Conservation (phyloP, 2,113 vertebrate genomes). For the Procavia capensis region DNA sequence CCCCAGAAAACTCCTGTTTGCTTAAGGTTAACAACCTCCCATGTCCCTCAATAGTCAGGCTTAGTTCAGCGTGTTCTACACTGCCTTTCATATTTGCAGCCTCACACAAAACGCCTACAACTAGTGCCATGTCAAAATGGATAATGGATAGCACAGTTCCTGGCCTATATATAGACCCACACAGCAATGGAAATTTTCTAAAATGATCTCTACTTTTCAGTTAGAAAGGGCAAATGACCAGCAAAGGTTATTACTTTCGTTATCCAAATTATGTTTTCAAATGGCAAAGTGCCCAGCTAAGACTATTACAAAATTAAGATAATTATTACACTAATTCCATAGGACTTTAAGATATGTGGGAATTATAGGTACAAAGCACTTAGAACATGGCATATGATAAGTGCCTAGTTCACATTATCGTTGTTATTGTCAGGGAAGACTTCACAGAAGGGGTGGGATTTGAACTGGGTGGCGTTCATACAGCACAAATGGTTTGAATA, state of each 20-base stretch:
- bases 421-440: not conserved
- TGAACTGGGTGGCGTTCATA: not conserved
- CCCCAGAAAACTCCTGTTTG: constrained; percentile 52
- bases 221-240: constrained; percentile 11
- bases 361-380: not conserved
- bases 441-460: constrained; percentile 28
- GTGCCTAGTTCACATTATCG: not conserved
- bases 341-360: not conserved
- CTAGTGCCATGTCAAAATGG: not conserved
- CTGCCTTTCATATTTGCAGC: constrained; percentile 43
- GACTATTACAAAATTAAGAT: not conserved
- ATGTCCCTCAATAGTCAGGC: not conserved
- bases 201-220: constrained; percentile 19
- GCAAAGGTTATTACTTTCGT: not conserved
- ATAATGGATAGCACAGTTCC: not conserved
- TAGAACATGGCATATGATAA: not conserved
- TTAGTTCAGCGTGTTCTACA: constrained; percentile 22
- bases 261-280: not conserved
- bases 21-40: constrained; percentile 49
- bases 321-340: not conserved
- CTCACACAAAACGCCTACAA: constrained; percentile 20
- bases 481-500: not conserved
- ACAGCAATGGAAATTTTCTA: not conserved
- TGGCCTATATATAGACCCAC: not conserved
- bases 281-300: not conserved